Conservation (phyloP, 2,888 invertebrate genomes). For the Mythimna albipuncta region DNA sequence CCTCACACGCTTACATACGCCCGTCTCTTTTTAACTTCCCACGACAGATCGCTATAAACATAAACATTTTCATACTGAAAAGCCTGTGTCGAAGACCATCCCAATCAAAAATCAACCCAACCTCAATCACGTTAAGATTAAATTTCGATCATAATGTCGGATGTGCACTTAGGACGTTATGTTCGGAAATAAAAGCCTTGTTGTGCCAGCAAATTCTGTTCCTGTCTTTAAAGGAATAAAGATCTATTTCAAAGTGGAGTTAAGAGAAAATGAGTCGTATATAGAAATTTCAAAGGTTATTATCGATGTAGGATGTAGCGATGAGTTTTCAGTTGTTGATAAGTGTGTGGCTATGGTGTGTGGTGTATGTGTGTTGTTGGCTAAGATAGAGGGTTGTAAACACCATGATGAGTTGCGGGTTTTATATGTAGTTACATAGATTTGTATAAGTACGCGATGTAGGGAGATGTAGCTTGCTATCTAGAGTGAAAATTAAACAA, state of each 20-base stretch:
- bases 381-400: constrained; percentile 75
- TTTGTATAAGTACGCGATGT: constrained; percentile 3
- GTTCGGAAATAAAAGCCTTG: constrained; percentile 69
- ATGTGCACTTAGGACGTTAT: constrained; percentile 60
- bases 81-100: constrained; percentile 65
- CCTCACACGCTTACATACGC: constrained; percentile 88
- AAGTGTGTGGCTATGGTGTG: constrained; percentile 66
- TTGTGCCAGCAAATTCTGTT: constrained; percentile 89
- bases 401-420: constrained; percentile 73
- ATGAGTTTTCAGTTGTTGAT: constrained; percentile 80
- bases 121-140: neutral
- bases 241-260: constrained; percentile 86
- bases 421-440: constrained; percentile 37
- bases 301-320: constrained; percentile 68
- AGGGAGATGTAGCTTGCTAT: neutral
- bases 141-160: constrained; percentile 20
- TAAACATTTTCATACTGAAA: constrained; percentile 80
- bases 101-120: constrained; percentile 61
- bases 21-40: constrained; percentile 90
- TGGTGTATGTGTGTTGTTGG: constrained; percentile 56
- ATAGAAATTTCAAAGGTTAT: constrained; percentile 78
- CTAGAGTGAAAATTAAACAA: no score
- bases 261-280: constrained; percentile 86
- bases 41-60: constrained; percentile 90
- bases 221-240: constrained; percentile 89